Percentiles rank a stretch among this genome's conserved stretches.
These are phyloP conservation scores for Drosophila kuntzei DNA, from an alignment of 2,888 invertebrate genomes.

Conservation along the genomic window DNA sequence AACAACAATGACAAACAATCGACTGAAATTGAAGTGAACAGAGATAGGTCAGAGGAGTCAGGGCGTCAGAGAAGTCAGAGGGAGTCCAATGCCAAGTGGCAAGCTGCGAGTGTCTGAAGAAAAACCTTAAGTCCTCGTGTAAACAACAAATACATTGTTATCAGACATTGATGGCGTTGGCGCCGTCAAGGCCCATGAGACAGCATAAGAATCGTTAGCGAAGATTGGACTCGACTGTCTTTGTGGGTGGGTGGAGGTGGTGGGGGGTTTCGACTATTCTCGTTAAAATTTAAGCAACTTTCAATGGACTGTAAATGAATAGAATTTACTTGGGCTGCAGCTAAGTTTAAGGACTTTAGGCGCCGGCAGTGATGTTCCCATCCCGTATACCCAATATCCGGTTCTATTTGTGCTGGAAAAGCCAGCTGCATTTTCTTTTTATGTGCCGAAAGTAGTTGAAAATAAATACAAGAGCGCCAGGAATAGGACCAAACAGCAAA, in stretches of 20 bases:
- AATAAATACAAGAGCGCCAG: conserved; percentile 56
- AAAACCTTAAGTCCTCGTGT: conserved; percentile 66
- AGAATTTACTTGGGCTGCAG: conserved; percentile 51
- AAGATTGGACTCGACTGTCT: conserved; percentile 45
- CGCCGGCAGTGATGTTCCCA: conserved; percentile 30
- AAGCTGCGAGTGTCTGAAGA: conserved; percentile 52
- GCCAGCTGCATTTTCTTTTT: conserved; percentile 48
- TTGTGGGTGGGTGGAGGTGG: not conserved
- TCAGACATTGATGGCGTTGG: conserved; percentile 73
- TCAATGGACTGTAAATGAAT: conserved; percentile 77
- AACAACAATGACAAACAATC: conserved; percentile 66
- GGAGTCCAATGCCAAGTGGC: conserved; percentile 36
- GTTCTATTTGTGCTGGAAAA: conserved; percentile 31
- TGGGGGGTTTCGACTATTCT: conserved; percentile 37
- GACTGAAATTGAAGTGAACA: conserved; percentile 41
- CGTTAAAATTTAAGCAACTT: conserved; percentile 76
- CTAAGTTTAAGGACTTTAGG: conserved; percentile 47
- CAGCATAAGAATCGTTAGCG: conserved; percentile 41
- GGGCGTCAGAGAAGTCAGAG: not conserved
- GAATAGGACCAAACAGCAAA: conserved; percentile 37
- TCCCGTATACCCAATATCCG: conserved; percentile 48
- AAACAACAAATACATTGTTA: conserved; percentile 70
- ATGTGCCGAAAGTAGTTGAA: conserved; percentile 58
- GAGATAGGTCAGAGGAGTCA: conserved; percentile 21
- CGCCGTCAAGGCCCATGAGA: conserved; percentile 50